Conservation (phyloP, 2,888 invertebrate species). For the Ectemnius lituratus region DNA sequence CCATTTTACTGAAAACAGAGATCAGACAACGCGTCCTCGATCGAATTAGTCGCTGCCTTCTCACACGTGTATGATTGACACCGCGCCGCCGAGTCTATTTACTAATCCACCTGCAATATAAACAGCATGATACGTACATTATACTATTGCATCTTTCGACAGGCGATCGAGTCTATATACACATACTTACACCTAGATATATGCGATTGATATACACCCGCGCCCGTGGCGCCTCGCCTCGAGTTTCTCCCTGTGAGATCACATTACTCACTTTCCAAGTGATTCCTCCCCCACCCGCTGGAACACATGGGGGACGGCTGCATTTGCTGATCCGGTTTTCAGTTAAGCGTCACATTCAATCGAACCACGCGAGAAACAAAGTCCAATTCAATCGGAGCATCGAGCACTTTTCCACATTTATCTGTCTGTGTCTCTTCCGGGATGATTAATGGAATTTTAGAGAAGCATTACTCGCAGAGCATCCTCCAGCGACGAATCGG, state of each 20-base stretch:
- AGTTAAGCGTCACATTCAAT: too few species aligned
- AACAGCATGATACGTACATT: constrained; percentile 68
- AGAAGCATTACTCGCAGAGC: background rate
- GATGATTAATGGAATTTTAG: too few species aligned
- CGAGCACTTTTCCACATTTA: too few species aligned
- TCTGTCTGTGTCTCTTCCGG: too few species aligned
- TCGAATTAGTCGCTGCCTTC: background rate
- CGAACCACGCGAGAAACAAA: too few species aligned
- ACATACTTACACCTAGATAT: constrained; percentile 26
- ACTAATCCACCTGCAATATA: constrained; percentile 64
- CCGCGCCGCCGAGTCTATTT: constrained; percentile 54
- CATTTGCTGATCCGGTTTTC: too few species aligned
- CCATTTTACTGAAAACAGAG: background rate
- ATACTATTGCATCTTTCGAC: constrained; percentile 62
- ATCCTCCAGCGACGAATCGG: background rate
- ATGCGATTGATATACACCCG: constrained; percentile 28
- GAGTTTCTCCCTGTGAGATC: constrained; percentile 5
- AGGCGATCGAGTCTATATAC: constrained; percentile 43
- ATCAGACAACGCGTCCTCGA: background rate
- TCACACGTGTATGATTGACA: constrained; percentile 28
- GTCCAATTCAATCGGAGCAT: too few species aligned
- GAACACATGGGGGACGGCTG: too few species aligned
- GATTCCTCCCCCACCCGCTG: too few species aligned
- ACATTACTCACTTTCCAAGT: too few species aligned
- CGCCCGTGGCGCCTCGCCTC: constrained; percentile 1